Conservation (phyloP, 1,140 invertebrate genomes). For the Drosophila suzukii region DNA sequence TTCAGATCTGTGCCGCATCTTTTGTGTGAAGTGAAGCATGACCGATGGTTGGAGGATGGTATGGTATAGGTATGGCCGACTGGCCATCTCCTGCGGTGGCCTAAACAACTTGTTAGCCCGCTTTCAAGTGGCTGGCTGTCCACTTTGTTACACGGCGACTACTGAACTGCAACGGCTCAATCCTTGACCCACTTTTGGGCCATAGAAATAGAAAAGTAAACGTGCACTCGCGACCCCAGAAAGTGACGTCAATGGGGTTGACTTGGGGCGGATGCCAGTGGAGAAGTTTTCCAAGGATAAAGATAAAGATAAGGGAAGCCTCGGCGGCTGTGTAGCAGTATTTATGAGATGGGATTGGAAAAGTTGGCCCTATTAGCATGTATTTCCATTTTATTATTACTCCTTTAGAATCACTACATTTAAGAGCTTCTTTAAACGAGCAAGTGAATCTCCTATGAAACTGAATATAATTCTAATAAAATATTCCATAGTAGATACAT, state of each 20-base stretch:
- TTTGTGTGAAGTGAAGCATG: conserved; percentile 8
- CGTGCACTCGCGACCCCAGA: conserved; percentile 37
- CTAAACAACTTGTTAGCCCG: conserved; percentile 19
- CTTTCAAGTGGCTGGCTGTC: conserved; percentile 25
- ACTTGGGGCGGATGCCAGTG: conserved; percentile 30
- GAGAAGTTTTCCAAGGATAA: conserved; percentile 31
- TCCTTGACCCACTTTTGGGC: conserved; percentile 66
- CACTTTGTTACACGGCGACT: conserved; percentile 21
- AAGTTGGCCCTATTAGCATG: conserved; percentile 14
- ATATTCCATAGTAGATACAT: too few species aligned
- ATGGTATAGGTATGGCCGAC: neutral
- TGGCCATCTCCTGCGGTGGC: conserved; percentile 34
- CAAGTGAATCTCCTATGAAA: too few species aligned
- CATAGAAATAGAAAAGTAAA: conserved; percentile 41
- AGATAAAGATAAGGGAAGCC: neutral
- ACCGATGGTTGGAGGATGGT: neutral
- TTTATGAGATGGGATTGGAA: conserved; percentile 10
- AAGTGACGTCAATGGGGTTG: conserved; percentile 56
- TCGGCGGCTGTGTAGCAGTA: neutral
- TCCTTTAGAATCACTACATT: neutral
- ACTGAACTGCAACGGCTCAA: conserved; percentile 38
- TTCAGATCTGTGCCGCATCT: conserved; percentile 65
- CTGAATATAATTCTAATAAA: too few species aligned
- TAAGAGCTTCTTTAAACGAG: too few species aligned
- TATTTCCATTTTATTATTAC: conserved; percentile 8